A percentile compares a stretch with the other conserved stretches of the same genome.
These are phyloP conservation scores for Hemithea aestivaria DNA, from an alignment of 2,888 invertebrate genomes.

Conservation along the genomic window DNA sequence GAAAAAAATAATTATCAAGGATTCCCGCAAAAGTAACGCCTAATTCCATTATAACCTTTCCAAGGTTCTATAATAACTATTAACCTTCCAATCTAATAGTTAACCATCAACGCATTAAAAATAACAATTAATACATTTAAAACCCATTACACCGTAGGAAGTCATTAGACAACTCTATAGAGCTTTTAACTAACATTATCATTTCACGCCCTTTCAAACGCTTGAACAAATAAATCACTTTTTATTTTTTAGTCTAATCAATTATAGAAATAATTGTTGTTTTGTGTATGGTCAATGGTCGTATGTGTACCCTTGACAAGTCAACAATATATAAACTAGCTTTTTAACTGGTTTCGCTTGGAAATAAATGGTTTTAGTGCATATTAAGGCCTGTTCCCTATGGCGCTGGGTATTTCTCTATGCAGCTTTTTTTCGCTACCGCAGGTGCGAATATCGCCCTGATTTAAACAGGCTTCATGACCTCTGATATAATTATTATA, in stretches of 20 bases:
- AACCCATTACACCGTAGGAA: constrained; percentile 2
- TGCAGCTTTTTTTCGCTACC: no score
- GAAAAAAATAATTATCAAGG: no score
- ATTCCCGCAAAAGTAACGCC: no score
- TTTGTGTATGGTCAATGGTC: constrained; percentile 4
- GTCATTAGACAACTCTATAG: constrained; percentile 1
- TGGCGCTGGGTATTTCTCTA: no score
- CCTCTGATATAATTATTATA: no score
- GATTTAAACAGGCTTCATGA: no score
- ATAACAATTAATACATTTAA: constrained; percentile 4
- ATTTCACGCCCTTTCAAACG: constrained; percentile 1
- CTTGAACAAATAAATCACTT: not conserved
- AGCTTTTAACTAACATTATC: not conserved
- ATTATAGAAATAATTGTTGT: constrained; percentile 6
- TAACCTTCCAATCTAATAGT: constrained; percentile 2
- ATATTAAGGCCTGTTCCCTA: no score
- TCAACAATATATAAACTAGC: not conserved
- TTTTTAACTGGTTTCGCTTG: no score
- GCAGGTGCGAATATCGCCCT: no score
- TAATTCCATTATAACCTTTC: no score
- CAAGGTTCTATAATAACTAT: not conserved
- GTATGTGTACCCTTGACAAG: constrained; percentile 9
- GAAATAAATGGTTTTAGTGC: no score
- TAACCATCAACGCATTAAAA: constrained; percentile 2
- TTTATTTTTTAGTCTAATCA: constrained; percentile 8